phyloP scores from a whole-genome alignment of 1,140 invertebrate genomes.

The Drosophila repletoides region DNA sequence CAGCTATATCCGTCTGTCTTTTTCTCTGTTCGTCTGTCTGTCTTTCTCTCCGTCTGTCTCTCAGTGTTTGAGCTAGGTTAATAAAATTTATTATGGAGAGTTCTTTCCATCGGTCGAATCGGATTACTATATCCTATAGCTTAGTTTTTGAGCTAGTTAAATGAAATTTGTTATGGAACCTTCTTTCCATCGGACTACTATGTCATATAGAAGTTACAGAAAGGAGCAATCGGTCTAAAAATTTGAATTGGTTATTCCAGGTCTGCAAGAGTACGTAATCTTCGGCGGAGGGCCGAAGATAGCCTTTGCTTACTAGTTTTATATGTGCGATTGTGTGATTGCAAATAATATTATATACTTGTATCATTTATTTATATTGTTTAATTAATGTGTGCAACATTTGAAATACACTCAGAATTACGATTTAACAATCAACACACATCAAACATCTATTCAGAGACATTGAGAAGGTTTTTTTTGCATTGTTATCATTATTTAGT shows the following conservation, averaged over 20 bases:
- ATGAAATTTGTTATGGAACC: no score
- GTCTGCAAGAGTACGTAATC: no score
- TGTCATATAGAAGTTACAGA: no score
- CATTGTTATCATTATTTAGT: background rate
- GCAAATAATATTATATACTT: background rate
- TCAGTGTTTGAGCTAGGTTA: conserved; percentile 4
- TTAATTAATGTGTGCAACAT: conserved; percentile 36
- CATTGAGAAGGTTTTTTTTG: conserved; percentile 17
- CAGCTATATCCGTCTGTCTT: no score
- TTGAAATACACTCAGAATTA: conserved; percentile 54
- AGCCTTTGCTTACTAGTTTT: background rate
- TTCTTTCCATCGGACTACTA: no score
- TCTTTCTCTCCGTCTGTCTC: background rate
- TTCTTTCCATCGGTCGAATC: no score
- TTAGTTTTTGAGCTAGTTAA: no score
- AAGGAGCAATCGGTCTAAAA: no score
- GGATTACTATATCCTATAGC: no score
- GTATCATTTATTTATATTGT: background rate
- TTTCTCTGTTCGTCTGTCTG: background rate
- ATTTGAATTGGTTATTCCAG: no score
- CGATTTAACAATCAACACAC: conserved; percentile 28
- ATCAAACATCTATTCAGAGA: conserved; percentile 9
- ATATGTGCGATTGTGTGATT: background rate
- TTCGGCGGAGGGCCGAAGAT: no score
- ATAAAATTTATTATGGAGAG: no score